phyloP scores from a whole-genome alignment of 2,113 vertebrate genomes.

The Catharus fuscescens region DNA sequence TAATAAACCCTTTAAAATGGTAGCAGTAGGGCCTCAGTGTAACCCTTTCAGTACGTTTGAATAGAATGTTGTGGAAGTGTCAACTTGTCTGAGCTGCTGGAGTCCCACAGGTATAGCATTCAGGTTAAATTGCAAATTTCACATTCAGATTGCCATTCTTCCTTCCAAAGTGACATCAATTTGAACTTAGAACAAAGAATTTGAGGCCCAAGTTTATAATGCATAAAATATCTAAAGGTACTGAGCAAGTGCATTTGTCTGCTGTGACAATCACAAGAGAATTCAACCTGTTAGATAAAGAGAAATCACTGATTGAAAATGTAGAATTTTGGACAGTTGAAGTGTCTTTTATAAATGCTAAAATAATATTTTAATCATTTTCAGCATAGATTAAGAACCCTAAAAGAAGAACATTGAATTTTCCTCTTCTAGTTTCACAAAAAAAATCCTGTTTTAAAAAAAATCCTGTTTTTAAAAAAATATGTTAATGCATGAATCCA shows the following conservation, averaged over 20 bases:
- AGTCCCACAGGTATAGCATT: background rate
- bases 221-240: background rate
- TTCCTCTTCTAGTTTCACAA: background rate
- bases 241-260: background rate
- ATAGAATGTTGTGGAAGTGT: background rate
- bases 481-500: background rate
- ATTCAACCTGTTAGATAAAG: background rate
- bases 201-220: background rate
- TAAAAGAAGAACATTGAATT: background rate
- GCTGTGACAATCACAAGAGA: background rate
- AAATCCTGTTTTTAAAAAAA: background rate
- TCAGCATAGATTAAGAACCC: background rate
- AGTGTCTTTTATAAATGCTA: background rate
- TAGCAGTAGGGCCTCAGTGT: background rate
- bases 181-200: background rate
- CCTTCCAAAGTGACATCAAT: background rate
- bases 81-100: background rate
- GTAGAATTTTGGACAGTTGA: background rate
- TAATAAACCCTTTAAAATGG: background rate
- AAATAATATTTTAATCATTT: background rate
- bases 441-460: background rate
- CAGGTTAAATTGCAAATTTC: background rate
- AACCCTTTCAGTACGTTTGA: background rate
- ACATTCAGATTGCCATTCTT: background rate
- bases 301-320: background rate